Evolutionary conservation across 1,140 invertebrate species (phyloP).

Genomic region (Pararge aegeria): DNA sequence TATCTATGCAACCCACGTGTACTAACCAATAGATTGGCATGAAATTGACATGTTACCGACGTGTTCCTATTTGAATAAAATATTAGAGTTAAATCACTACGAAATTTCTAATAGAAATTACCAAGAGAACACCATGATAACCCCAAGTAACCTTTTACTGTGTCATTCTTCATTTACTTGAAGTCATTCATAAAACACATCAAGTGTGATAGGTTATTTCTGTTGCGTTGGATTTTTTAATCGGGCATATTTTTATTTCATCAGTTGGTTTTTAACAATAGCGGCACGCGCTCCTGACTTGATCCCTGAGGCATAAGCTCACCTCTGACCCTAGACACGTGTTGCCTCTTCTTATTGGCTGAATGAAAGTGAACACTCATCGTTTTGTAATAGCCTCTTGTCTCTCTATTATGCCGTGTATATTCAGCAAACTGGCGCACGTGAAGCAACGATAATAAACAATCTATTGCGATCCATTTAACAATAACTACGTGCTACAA

Average conservation of each 20-base stretch:
- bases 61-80: slow-evolving; percentile 7
- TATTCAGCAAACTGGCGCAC: slow-evolving; percentile 25
- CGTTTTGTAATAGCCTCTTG: slow-evolving; percentile 59
- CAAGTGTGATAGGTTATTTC: not conserved
- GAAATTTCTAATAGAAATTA: slow-evolving; percentile 8
- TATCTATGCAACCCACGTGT: slow-evolving; percentile 30
- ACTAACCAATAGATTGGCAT: slow-evolving; percentile 21
- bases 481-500: not conserved
- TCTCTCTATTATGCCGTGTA: slow-evolving; percentile 32
- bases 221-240: not conserved
- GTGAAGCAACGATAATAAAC: slow-evolving; percentile 6
- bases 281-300: slow-evolving; percentile 46
- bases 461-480: slow-evolving; percentile 20
- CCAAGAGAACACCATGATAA: not conserved
- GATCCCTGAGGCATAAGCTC: slow-evolving; percentile 48
- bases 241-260: slow-evolving; percentile 19
- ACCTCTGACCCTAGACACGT: slow-evolving; percentile 65
- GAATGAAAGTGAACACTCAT: slow-evolving; percentile 52
- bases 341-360: slow-evolving; percentile 59
- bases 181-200: slow-evolving; percentile 6
- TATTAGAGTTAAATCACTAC: slow-evolving; percentile 3
- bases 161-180: not conserved
- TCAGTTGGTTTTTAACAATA: slow-evolving; percentile 54
- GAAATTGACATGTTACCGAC: slow-evolving; percentile 27
- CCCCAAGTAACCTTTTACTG: slow-evolving; percentile 4